A percentile compares a stretch with the other conserved stretches of the same genome.
These are phyloP conservation scores for Leptinotarsa tumamoca DNA, from an alignment of 2,888 invertebrate species.

Conservation along the genomic window DNA sequence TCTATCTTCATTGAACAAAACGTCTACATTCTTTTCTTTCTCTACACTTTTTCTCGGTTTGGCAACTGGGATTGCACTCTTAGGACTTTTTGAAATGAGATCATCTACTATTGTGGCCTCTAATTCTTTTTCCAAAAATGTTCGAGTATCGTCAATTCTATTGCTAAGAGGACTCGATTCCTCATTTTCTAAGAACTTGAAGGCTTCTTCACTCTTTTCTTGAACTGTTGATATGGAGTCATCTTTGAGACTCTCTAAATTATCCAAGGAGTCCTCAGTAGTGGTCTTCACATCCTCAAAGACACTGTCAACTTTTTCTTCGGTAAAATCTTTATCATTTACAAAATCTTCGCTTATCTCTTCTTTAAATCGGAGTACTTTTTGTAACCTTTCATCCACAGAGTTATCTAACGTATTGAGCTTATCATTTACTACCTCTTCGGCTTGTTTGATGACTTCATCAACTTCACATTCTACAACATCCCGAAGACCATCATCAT, in stretches of 20 bases:
- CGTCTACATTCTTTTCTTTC: slow-evolving; percentile 56
- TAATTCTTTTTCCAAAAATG: slow-evolving; percentile 50
- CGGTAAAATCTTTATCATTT: slow-evolving; percentile 59
- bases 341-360: slow-evolving; percentile 57
- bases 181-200: slow-evolving; percentile 65
- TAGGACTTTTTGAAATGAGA: slow-evolving; percentile 44
- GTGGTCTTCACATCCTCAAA: slow-evolving; percentile 62
- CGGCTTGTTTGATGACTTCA: slow-evolving; percentile 61
- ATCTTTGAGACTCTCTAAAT: slow-evolving; percentile 61
- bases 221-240: slow-evolving; percentile 60
- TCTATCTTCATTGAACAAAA: slow-evolving; percentile 49
- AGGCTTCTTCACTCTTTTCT: slow-evolving; percentile 64
- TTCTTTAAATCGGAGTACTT: slow-evolving; percentile 56
- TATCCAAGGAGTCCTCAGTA: slow-evolving; percentile 64
- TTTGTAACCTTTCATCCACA: slow-evolving; percentile 37
- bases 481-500: slow-evolving; percentile 44
- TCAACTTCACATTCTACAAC: slow-evolving; percentile 57
- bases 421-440: slow-evolving; percentile 61
- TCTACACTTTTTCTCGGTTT: slow-evolving; percentile 58
- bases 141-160: slow-evolving; percentile 41
- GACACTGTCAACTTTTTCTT: slow-evolving; percentile 59
- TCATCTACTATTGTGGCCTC: slow-evolving; percentile 43
- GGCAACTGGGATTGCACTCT: slow-evolving; percentile 60
- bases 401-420: slow-evolving; percentile 37
- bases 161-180: slow-evolving; percentile 51